These are phyloP conservation scores for Lagothrix lagotricha DNA, from an alignment of 2,797 vertebrate genomes.

Conservation along the genomic window DNA sequence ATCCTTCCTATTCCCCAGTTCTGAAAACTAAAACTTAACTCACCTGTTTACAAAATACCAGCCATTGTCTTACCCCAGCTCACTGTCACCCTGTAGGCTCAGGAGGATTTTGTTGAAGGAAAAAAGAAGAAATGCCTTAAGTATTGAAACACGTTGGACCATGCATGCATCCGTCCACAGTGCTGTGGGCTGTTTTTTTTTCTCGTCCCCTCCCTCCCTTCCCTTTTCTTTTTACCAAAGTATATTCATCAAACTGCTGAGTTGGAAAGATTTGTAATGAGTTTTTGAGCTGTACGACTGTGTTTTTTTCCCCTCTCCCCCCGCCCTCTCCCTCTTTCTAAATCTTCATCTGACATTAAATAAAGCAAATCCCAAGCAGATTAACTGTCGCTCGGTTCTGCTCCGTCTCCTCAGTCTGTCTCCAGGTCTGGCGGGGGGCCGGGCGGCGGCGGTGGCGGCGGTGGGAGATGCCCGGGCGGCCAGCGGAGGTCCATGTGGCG, in stretches of 20 bases:
- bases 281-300: constrained; percentile 73
- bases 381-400: constrained; percentile 72
- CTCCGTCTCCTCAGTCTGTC: constrained; percentile 75
- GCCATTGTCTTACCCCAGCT: background rate
- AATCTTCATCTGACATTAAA: constrained; percentile 67
- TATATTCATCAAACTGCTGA: constrained; percentile 75
- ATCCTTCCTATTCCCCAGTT: background rate
- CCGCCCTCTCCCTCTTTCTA: constrained; percentile 40
- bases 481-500: constrained; percentile 75
- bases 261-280: constrained; percentile 74
- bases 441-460: background rate
- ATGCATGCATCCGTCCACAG: background rate
- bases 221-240: constrained; percentile 49
- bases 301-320: background rate
- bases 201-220: background rate
- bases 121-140: background rate
- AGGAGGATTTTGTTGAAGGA: constrained; percentile 20
- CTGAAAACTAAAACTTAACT: background rate
- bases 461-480: constrained; percentile 84
- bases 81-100: background rate
- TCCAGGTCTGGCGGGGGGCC: constrained; percentile 77
- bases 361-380: constrained; percentile 65
- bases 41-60: constrained; percentile 55
- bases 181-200: background rate
- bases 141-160: constrained; percentile 52